A percentile compares a stretch with the other conserved stretches of the same genome.
phyloP scores from a whole-genome alignment of 2,888 invertebrate genomes.

The Tipula vernalis region DNA sequence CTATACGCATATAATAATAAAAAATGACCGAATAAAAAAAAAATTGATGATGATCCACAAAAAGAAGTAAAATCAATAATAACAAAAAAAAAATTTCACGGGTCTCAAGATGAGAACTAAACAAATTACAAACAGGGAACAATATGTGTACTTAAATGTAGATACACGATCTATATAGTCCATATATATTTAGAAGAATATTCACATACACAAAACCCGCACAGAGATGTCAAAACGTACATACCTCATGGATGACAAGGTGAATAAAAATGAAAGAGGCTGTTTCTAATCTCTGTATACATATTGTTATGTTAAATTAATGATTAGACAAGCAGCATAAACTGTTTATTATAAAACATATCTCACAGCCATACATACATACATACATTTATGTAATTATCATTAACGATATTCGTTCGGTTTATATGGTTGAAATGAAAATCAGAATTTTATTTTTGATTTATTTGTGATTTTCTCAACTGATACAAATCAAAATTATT shows the following conservation, averaged over 20 bases:
- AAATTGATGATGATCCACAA: not conserved
- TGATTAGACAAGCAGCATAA: not conserved
- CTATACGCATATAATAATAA: not conserved
- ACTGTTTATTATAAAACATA: not conserved
- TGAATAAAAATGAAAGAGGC: not conserved
- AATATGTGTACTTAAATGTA: not conserved
- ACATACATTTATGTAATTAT: not conserved
- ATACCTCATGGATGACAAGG: not conserved
- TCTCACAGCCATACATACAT: not conserved
- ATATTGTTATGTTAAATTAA: not conserved
- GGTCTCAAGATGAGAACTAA: constrained; percentile 4
- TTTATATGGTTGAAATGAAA: not conserved
- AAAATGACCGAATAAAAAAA: not conserved
- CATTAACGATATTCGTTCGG: not conserved
- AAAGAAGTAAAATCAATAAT: not conserved
- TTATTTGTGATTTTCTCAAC: not conserved
- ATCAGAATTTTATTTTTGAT: not conserved
- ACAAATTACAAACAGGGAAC: not conserved
- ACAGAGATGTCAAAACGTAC: not conserved
- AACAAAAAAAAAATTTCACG: not conserved
- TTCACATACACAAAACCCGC: not conserved
- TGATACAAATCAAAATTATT: not conserved
- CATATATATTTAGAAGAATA: not conserved
- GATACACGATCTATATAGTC: not conserved
- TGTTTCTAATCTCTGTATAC: not conserved